phyloP scores from a whole-genome alignment of 1,140 invertebrate genomes.

The Gyrodactylus salaris region DNA sequence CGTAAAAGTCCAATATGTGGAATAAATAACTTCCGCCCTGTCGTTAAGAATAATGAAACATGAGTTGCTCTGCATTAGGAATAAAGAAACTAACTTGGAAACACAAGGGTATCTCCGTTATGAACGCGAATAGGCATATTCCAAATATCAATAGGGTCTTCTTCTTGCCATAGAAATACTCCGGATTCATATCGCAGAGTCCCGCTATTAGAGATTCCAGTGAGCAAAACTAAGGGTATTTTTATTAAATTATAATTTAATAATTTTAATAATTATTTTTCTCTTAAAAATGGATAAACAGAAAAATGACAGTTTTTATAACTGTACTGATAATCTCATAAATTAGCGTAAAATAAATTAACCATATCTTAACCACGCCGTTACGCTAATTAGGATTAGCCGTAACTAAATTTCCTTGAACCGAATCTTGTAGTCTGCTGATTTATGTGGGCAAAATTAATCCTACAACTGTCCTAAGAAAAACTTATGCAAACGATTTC shows the following conservation, averaged over 20 bases:
- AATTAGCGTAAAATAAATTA: background rate
- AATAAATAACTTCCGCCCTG: background rate
- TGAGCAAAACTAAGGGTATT: background rate
- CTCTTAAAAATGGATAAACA: background rate
- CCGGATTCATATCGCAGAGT: background rate
- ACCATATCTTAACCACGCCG: background rate
- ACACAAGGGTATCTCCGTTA: background rate
- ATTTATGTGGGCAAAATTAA: too few species aligned
- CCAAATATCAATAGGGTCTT: background rate
- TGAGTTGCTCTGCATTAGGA: background rate
- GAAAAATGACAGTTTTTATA: background rate
- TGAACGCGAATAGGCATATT: background rate
- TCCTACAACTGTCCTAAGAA: too few species aligned
- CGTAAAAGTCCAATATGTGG: background rate
- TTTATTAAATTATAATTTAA: background rate
- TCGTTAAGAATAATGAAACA: background rate
- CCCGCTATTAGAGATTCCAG: background rate
- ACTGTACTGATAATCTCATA: background rate
- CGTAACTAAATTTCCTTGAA: background rate
- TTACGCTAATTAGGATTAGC: background rate
- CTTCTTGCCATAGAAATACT: background rate
- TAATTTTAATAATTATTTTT: background rate
- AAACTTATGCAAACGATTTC: too few species aligned
- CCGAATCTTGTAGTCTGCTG: too few species aligned
- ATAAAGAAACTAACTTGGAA: background rate